Conservation (phyloP, 2,888 invertebrate genomes). For the Torymus auratus region DNA sequence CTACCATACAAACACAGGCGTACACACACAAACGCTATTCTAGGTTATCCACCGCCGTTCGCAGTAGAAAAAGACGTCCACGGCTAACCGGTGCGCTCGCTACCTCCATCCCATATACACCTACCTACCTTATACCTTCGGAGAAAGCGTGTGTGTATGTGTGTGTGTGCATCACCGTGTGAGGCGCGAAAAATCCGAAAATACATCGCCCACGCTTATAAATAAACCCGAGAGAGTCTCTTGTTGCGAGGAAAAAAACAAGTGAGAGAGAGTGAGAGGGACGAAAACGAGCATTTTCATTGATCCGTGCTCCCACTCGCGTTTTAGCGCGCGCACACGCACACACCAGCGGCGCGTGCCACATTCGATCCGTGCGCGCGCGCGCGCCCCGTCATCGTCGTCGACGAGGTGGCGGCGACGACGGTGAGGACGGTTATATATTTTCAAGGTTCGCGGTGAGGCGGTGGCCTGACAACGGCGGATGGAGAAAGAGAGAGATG, state of each 20-base stretch:
- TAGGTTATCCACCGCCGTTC: too few relatives aligned
- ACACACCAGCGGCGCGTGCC: conserved; percentile 46
- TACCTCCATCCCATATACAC: too few relatives aligned
- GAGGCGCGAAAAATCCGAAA: too few relatives aligned
- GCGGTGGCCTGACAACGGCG: not conserved
- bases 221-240: not conserved
- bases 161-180: too few relatives aligned
- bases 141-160: too few relatives aligned
- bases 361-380: conserved; percentile 47
- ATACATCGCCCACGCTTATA: too few relatives aligned
- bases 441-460: conserved; percentile 27
- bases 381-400: conserved; percentile 3
- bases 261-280: not conserved
- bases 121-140: too few relatives aligned
- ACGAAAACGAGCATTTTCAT: conserved; percentile 42
- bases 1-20: too few relatives aligned
- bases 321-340: not conserved
- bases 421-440: not conserved
- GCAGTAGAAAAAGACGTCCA: too few relatives aligned
- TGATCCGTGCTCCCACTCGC: conserved; percentile 40
- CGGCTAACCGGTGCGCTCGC: too few relatives aligned
- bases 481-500: conserved; percentile 18
- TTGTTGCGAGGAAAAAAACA: not conserved
- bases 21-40: too few relatives aligned
- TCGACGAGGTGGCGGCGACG: not conserved